Evolutionary conservation across 2,888 invertebrate genomes (phyloP).

Genomic region (Heliconius erato): DNA sequence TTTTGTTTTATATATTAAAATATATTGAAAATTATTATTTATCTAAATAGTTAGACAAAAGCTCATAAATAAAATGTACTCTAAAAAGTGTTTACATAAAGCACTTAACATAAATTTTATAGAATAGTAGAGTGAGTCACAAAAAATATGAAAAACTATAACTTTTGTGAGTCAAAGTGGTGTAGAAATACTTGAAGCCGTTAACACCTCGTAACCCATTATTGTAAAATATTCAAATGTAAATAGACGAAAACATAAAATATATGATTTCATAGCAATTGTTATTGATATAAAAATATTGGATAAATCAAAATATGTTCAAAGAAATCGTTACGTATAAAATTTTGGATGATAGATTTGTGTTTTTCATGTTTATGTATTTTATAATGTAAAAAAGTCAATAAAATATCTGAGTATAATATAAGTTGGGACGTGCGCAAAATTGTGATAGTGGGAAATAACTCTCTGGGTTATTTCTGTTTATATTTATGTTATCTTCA

Average conservation of each 20-base stretch:
- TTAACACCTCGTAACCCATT: slow-evolving; percentile 37
- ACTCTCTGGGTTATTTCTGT: too few species aligned
- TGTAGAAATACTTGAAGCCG: slow-evolving; percentile 12
- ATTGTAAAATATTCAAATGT: not conserved
- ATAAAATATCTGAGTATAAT: too few species aligned
- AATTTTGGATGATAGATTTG: not conserved
- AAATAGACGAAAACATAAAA: not conserved
- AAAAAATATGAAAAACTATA: slow-evolving; percentile 19
- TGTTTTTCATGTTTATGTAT: not conserved
- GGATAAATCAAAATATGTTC: not conserved
- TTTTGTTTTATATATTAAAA: not conserved
- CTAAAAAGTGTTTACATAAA: not conserved
- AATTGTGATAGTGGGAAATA: too few species aligned
- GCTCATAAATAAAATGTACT: slow-evolving; percentile 23
- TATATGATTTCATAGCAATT: not conserved
- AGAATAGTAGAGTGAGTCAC: not conserved
- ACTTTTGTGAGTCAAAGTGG: slow-evolving; percentile 1
- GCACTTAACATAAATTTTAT: slow-evolving; percentile 21
- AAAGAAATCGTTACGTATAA: not conserved
- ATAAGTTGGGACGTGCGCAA: too few species aligned
- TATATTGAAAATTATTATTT: not conserved
- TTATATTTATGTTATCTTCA: too few species aligned
- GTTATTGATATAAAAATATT: slow-evolving; percentile 13
- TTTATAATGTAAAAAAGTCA: too few species aligned
- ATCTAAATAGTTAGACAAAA: not conserved